Conservation (phyloP, 2,888 invertebrate species). For the Sisyra terminalis region DNA sequence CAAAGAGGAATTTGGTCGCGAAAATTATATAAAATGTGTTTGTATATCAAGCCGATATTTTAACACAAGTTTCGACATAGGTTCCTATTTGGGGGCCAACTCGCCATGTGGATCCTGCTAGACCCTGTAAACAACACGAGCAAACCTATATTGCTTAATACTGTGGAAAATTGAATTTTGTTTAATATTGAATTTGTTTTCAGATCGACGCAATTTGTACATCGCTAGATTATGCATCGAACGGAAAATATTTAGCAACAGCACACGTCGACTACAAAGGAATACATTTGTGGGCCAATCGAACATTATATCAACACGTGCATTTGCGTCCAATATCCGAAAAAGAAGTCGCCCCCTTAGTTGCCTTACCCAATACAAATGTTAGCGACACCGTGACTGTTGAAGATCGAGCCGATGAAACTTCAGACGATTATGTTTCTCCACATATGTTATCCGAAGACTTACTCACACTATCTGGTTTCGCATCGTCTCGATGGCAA, state of each 20-base stretch:
- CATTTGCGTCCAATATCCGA: conserved; percentile 56
- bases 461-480: conserved; percentile 69
- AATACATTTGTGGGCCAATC: conserved; percentile 88
- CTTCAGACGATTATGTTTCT: conserved; percentile 46
- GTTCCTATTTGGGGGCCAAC: no score
- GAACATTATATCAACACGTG: conserved; percentile 64
- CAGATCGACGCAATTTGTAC: conserved; percentile 66
- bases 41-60: no score
- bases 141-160: no score
- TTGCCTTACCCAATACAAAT: conserved; percentile 29
- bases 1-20: no score
- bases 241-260: conserved; percentile 79
- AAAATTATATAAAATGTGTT: no score
- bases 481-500: conserved; percentile 81
- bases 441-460: conserved; percentile 59
- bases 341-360: conserved; percentile 31
- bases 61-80: no score
- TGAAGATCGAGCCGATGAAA: conserved; percentile 26
- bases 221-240: conserved; percentile 78
- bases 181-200: conserved; percentile 13
- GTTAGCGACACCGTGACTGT: conserved; percentile 21
- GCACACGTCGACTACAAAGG: conserved; percentile 79
- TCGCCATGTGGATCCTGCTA: no score
- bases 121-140: no score
- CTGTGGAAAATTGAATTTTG: no score